phyloP scores from a whole-genome alignment of 1,140 invertebrate genomes.

The Episyrphus balteatus region DNA sequence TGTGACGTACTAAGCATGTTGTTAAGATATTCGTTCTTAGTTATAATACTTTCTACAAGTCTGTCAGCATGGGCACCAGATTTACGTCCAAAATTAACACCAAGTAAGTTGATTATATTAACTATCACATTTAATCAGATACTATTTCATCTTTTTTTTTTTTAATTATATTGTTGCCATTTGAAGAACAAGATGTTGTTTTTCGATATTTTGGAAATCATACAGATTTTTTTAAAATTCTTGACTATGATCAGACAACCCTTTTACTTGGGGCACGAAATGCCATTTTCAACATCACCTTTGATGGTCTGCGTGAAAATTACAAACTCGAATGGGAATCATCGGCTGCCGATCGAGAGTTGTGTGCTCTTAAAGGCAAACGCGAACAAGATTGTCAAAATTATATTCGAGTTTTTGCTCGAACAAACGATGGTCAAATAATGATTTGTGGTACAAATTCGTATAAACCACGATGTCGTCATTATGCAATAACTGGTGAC shows the following conservation, averaged over 20 bases:
- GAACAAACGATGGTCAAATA: constrained; percentile 56
- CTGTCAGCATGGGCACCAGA: constrained; percentile 30
- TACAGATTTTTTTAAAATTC: constrained; percentile 42
- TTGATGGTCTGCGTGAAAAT: constrained; percentile 54
- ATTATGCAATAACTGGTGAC: constrained; percentile 13
- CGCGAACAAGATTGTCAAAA: constrained; percentile 85
- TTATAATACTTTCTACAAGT: constrained; percentile 1
- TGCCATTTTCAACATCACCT: constrained; percentile 68
- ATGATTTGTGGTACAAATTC: constrained; percentile 95
- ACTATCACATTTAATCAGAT: too few species aligned
- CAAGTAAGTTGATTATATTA: constrained; percentile 19
- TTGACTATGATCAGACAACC: constrained; percentile 40
- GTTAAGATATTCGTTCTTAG: too few species aligned
- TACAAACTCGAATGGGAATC: constrained; percentile 72
- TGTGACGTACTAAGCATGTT: too few species aligned
- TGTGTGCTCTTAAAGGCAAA: constrained; percentile 81
- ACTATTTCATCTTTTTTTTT: not conserved
- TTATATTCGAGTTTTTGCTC: constrained; percentile 76
- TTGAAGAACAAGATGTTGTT: constrained; percentile 29
- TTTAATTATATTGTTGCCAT: constrained; percentile 4
- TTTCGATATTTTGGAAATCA: constrained; percentile 31
- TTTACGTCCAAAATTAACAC: constrained; percentile 32
- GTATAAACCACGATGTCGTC: constrained; percentile 84
- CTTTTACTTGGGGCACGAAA: constrained; percentile 48
- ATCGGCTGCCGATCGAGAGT: constrained; percentile 64